Percentiles rank a stretch among this genome's conserved stretches.
phyloP scores from a whole-genome alignment of 2,888 invertebrate genomes.

The Apotomis capreana region DNA sequence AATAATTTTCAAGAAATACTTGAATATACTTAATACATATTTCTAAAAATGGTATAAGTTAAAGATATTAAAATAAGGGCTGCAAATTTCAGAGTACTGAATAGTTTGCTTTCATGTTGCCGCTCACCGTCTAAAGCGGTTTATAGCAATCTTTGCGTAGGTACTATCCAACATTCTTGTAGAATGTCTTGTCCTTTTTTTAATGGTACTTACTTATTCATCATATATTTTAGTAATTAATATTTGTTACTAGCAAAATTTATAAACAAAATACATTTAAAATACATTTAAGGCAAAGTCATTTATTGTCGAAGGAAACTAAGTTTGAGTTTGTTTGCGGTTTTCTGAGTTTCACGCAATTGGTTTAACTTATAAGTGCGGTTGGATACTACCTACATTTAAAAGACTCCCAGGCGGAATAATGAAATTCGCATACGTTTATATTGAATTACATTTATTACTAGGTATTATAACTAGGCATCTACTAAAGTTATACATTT shows the following conservation, averaged over 20 bases:
- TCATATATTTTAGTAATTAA: not conserved
- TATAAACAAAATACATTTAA: not conserved
- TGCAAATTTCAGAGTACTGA: not conserved
- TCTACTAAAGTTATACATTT: no score
- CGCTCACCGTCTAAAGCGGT: slow-evolving; percentile 17
- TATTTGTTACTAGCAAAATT: no score
- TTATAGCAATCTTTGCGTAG: not conserved
- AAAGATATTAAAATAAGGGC: slow-evolving; percentile 3
- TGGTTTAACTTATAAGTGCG: not conserved
- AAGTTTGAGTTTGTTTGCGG: slow-evolving; percentile 6
- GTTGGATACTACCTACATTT: not conserved
- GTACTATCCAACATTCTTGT: not conserved
- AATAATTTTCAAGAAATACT: no score
- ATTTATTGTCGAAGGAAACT: not conserved
- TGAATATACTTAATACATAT: no score
- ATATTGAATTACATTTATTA: no score
- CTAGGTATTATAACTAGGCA: no score
- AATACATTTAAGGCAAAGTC: not conserved
- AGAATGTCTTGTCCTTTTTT: not conserved
- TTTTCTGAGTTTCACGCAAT: not conserved
- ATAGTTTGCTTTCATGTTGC: slow-evolving; percentile 6
- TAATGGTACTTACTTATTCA: not conserved
- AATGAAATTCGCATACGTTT: no score
- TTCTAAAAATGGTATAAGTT: no score
- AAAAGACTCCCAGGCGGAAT: not conserved